Percentiles rank a stretch among this genome's conserved stretches.
Conservation (phyloP, 2,113 vertebrate species). For the Tympanuchus pallidicinctus region DNA sequence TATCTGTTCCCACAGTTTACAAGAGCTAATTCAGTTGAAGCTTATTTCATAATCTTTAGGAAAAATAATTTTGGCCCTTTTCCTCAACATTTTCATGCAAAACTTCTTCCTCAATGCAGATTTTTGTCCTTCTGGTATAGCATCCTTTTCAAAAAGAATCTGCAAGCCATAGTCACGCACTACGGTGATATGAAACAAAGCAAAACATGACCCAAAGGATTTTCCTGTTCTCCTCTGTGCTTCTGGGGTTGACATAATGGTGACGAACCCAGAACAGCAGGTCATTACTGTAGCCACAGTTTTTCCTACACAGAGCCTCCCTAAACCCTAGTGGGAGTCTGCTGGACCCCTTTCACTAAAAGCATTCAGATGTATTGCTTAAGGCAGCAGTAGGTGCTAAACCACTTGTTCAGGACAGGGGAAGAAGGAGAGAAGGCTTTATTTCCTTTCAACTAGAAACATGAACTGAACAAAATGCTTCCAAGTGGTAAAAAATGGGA, state of each 20-base stretch:
- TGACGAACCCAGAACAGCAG: background rate
- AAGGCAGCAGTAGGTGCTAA: background rate
- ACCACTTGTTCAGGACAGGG: background rate
- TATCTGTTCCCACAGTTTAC: background rate
- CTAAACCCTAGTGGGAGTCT: background rate
- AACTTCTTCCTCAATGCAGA: background rate
- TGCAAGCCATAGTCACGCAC: background rate
- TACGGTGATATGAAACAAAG: background rate
- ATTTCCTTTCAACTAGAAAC: background rate
- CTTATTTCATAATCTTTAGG: background rate
- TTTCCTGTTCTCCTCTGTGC: background rate
- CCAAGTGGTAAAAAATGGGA: background rate
- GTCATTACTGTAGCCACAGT: background rate
- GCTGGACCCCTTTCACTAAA: rapidly evolving
- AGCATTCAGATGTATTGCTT: background rate
- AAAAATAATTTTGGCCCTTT: background rate
- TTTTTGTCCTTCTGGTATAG: background rate
- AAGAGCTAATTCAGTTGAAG: background rate
- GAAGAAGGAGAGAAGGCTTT: background rate
- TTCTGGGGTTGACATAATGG: background rate
- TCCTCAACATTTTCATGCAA: background rate
- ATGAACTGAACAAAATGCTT: background rate
- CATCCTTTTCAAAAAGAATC: background rate
- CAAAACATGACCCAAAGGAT: background rate
- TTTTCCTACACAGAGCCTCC: background rate